Conservation (phyloP, 2,797 vertebrate species). For the Crax fasciolata region DNA sequence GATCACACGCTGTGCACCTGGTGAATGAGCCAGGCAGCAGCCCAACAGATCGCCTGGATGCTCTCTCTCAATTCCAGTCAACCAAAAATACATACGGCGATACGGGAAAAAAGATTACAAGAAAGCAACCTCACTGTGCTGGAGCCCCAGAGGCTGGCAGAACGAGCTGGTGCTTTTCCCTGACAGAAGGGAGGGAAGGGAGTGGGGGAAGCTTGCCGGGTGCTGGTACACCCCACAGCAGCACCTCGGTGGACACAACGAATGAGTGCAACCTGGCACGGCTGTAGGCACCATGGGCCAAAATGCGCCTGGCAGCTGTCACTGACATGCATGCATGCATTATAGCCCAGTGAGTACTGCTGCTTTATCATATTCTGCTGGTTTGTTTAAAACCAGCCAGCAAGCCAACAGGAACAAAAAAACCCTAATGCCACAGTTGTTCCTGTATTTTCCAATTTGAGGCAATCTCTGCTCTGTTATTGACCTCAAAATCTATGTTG, state of each 20-base stretch:
- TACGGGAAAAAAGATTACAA: background rate
- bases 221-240: background rate
- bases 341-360: background rate
- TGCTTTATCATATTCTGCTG: background rate
- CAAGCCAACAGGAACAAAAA: slow-evolving; percentile 50
- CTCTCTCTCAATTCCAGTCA: background rate
- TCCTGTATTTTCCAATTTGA: slow-evolving; percentile 66
- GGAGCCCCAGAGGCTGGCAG: background rate
- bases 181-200: background rate
- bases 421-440: background rate
- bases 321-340: background rate
- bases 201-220: background rate
- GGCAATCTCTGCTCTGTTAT: slow-evolving; percentile 68
- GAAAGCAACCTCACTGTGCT: background rate
- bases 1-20: background rate
- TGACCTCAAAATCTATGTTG: slow-evolving; percentile 72
- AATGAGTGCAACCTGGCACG: background rate
- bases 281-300: background rate
- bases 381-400: slow-evolving; percentile 38
- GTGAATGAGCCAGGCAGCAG: background rate
- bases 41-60: background rate
- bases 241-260: background rate
- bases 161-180: background rate
- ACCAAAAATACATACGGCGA: accelerated
- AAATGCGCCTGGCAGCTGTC: background rate